Evolutionary conservation across 2,888 invertebrate genomes (phyloP).

Genomic region (Caenorhabditis becei): DNA sequence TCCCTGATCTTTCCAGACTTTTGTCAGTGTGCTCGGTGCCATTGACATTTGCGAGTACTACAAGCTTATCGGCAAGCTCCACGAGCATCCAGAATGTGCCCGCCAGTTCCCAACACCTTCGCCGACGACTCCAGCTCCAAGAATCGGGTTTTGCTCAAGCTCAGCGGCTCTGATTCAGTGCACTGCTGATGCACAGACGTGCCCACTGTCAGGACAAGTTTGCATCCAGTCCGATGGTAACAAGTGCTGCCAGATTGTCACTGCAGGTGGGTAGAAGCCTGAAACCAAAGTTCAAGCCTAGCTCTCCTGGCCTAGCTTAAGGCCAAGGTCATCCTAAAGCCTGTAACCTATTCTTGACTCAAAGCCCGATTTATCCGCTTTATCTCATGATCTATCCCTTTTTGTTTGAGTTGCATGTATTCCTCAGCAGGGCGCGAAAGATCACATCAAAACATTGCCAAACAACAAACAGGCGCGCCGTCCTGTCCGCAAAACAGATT

Average conservation of each 20-base stretch:
- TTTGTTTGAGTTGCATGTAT: slow-evolving; percentile 39
- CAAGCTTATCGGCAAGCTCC: slow-evolving; percentile 70
- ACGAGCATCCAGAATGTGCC: slow-evolving; percentile 78
- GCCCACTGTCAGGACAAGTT: slow-evolving; percentile 79
- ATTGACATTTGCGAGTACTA: slow-evolving; percentile 77
- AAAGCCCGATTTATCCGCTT: too few species aligned
- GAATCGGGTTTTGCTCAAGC: slow-evolving; percentile 72
- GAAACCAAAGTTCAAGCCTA: too few species aligned
- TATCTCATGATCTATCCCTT: background rate
- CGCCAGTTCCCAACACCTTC: slow-evolving; percentile 60
- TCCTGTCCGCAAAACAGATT: slow-evolving; percentile 11
- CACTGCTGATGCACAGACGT: slow-evolving; percentile 76
- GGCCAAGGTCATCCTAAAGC: too few species aligned
- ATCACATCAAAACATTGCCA: slow-evolving; percentile 39
- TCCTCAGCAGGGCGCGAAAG: slow-evolving; percentile 24
- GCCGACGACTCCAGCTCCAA: slow-evolving; percentile 59
- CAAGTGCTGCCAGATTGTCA: slow-evolving; percentile 78
- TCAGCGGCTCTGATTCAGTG: slow-evolving; percentile 78
- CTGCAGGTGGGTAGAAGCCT: too few species aligned
- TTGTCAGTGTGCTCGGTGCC: slow-evolving; percentile 50
- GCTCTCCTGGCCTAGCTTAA: too few species aligned
- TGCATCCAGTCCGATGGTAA: slow-evolving; percentile 79
- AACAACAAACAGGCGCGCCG: slow-evolving; percentile 42
- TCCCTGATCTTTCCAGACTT: slow-evolving; percentile 24
- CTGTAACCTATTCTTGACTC: too few species aligned